These are phyloP conservation scores for Neodiprion lecontei DNA, from an alignment of 1,140 invertebrate genomes.

Conservation along the genomic window DNA sequence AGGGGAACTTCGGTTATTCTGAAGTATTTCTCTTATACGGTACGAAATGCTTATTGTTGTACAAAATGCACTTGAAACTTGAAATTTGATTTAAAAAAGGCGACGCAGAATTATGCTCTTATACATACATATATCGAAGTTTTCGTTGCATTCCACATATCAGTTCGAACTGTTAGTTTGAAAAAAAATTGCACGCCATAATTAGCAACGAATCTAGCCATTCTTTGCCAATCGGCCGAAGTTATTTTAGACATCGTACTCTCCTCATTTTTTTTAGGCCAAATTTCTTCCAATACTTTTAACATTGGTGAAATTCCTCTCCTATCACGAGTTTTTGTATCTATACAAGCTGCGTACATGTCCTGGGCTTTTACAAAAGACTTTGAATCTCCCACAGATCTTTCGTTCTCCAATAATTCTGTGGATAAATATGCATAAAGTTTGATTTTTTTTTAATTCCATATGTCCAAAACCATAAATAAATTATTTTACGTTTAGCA, in stretches of 20 bases:
- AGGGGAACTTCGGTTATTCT: no score
- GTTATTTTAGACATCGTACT: background rate
- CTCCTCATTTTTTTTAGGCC: background rate
- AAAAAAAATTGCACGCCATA: slow-evolving; percentile 3
- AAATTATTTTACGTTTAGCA: background rate
- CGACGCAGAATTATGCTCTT: background rate
- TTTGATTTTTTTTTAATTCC: no score
- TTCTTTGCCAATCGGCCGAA: background rate
- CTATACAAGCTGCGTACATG: background rate
- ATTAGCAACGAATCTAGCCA: background rate
- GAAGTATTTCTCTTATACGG: no score
- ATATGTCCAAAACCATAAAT: no score
- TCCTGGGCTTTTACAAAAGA: background rate
- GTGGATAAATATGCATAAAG: background rate
- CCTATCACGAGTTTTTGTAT: background rate
- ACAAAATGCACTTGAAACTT: no score
- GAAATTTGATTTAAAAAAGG: no score
- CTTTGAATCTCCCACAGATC: background rate
- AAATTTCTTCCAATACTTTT: background rate
- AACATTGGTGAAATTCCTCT: background rate
- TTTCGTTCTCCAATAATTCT: background rate
- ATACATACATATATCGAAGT: background rate
- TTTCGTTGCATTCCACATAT: background rate
- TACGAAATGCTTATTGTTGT: no score
- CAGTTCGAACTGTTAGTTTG: background rate